A percentile compares a stretch with the other conserved stretches of the same genome.
Evolutionary conservation across 1,140 invertebrate genomes (phyloP).

Genomic region (Euglossa dilemma): DNA sequence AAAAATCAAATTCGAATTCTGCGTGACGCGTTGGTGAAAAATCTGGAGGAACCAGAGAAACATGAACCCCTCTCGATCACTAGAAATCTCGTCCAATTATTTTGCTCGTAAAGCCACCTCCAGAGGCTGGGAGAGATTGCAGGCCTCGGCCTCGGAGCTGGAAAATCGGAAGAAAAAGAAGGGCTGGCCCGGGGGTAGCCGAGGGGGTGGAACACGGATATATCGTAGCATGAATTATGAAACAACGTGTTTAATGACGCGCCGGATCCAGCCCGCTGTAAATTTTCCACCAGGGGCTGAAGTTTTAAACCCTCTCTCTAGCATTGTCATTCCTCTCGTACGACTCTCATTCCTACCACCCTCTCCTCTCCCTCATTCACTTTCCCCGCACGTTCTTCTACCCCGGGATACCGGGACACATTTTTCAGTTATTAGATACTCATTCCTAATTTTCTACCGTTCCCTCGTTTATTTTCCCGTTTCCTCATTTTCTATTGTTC

Average conservation of each 20-base stretch:
- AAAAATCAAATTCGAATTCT: too few species aligned
- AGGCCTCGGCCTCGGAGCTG: neutral
- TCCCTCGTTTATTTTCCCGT: slow-evolving; percentile 40
- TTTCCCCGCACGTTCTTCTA: slow-evolving; percentile 60
- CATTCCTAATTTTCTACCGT: slow-evolving; percentile 67
- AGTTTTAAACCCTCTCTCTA: slow-evolving; percentile 76
- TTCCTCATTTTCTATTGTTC: slow-evolving; percentile 38
- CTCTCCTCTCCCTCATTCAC: slow-evolving; percentile 61
- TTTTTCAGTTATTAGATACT: slow-evolving; percentile 74
- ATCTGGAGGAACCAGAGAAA: too few species aligned
- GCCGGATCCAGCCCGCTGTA: slow-evolving; percentile 78
- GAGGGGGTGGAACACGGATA: slow-evolving; percentile 18
- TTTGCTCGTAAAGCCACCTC: neutral
- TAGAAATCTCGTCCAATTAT: neutral
- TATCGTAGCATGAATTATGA: slow-evolving; percentile 79
- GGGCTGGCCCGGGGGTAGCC: neutral
- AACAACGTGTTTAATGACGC: slow-evolving; percentile 82
- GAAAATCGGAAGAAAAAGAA: slow-evolving; percentile 27
- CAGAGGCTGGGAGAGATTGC: neutral
- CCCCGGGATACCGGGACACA: slow-evolving; percentile 62
- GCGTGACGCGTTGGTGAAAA: too few species aligned
- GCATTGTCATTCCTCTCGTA: slow-evolving; percentile 73
- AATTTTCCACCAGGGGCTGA: slow-evolving; percentile 72
- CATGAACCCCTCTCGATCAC: neutral
- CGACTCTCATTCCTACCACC: slow-evolving; percentile 61